Conservation (phyloP, 1,140 invertebrate species). For the Phthorimaea operculella region DNA sequence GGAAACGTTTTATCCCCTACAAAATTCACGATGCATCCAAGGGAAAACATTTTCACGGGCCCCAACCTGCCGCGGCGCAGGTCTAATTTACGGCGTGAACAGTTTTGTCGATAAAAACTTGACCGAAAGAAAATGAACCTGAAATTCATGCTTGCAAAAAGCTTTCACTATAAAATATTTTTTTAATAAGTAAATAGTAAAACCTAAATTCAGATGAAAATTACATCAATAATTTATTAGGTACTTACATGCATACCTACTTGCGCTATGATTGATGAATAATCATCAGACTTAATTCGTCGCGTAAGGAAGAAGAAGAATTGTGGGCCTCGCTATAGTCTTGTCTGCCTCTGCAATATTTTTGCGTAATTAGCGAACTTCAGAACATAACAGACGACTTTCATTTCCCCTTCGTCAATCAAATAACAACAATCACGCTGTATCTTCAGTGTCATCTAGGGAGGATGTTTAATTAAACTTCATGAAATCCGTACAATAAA, state of each 20-base stretch:
- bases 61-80: conserved; percentile 3
- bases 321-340: too few species aligned
- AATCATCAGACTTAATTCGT: too few species aligned
- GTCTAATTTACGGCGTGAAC: neutral
- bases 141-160: neutral
- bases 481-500: conserved; percentile 29
- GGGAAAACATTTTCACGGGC: conserved; percentile 19
- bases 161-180: neutral
- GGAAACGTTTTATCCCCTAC: conserved; percentile 30
- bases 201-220: too few species aligned
- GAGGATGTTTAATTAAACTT: conserved; percentile 34
- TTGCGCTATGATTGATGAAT: neutral
- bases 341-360: too few species aligned
- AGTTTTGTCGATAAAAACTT: neutral
- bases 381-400: neutral
- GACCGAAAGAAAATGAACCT: neutral
- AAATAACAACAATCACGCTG: conserved; percentile 16
- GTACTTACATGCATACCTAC: neutral
- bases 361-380: too few species aligned
- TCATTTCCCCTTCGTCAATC: conserved; percentile 31
- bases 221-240: too few species aligned
- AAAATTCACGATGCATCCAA: conserved; percentile 31
- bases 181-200: neutral
- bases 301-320: too few species aligned
- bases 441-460: conserved; percentile 15